Evolutionary conservation across 2,797 vertebrate genomes (phyloP), one percentile per base, ranked within the genome.

Genomic region (Hylomyscus alleni): DNA sequence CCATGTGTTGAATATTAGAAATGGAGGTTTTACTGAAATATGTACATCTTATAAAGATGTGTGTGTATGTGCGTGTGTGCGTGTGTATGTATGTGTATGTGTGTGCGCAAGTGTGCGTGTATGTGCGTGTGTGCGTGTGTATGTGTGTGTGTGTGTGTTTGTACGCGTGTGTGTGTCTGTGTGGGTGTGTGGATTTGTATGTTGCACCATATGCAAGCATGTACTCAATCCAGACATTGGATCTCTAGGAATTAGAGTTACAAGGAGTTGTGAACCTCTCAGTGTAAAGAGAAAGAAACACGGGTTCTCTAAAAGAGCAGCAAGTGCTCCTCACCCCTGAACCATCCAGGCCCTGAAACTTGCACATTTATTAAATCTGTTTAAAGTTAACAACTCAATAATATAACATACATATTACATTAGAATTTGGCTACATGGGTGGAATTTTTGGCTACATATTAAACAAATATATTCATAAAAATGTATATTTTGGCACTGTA

Each of bases 391-490:
- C 20, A 73, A 90, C 1, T 44, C 3, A 91, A 11, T n/a, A 91
- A 75, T 78, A 54, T 44, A 94, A 47, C 29, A 93, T 19, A 94
- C 0, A 89, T 34, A 84, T 9, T 82, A 50, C 52, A 82, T 89
- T 93, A 75, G 88, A 94, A 88, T 76, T 94, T 85, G 73, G 34
- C n/a, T 34, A 87, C 73, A 84, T 50, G 24, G 62, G 67, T 62
- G 24, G 11, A 67, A 88, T 69, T 29, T 75, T 58, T 88, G 40
- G 15, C n/a, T 17, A 69, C 22, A 0, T 44, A 91, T 77, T 89
- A 82, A 95, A 81, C 92, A 82, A 73, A 89, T 94, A 44, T n/a
- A 67, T 92, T 90, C 17, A 22, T 76, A 83, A 0, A 87, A 83
- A 77, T 89, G 1, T 80, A 47, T 24, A 86, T 80, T 91, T 95